Evolutionary conservation across 1,140 invertebrate genomes (phyloP).

Genomic region (Protaetia brevitarsis): DNA sequence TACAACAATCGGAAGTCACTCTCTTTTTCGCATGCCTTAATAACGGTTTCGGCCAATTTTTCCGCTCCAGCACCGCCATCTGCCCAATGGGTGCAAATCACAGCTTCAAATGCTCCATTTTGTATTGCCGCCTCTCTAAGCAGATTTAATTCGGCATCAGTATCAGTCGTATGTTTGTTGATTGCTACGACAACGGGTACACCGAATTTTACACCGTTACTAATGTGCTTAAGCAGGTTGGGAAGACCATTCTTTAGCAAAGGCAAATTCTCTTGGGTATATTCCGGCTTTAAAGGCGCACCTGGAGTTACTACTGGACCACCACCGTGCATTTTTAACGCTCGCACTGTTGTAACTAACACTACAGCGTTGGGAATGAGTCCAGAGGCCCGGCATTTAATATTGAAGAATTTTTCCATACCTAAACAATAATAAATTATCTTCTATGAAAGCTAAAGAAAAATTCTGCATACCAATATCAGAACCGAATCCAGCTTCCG

Average conservation of each 20-base stretch:
- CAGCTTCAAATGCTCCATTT: slow-evolving; percentile 82
- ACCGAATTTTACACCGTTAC: slow-evolving; percentile 86
- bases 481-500: slow-evolving; percentile 97
- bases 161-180: slow-evolving; percentile 86
- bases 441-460: too few relatives aligned
- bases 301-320: slow-evolving; percentile 87
- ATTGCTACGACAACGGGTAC: slow-evolving; percentile 95
- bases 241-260: slow-evolving; percentile 83
- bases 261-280: slow-evolving; percentile 84
- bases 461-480: slow-evolving; percentile 73
- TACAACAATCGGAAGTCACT: slow-evolving; percentile 79
- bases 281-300: slow-evolving; percentile 77
- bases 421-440: slow-evolving; percentile 51
- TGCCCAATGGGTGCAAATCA: slow-evolving; percentile 88
- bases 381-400: slow-evolving; percentile 92
- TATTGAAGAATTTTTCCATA: slow-evolving; percentile 99
- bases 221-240: slow-evolving; percentile 92
- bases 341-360: slow-evolving; percentile 89
- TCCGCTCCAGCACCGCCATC: slow-evolving; percentile 85
- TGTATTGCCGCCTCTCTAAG: slow-evolving; percentile 68
- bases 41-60: slow-evolving; percentile 83
- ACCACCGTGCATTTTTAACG: slow-evolving; percentile 98
- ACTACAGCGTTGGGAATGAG: slow-evolving; percentile 87
- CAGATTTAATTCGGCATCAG: slow-evolving; percentile 78
- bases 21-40: slow-evolving; percentile 65